These are phyloP conservation scores for Lagodon rhomboides DNA, from an alignment of 2,797 vertebrate genomes.

Conservation along the genomic window DNA sequence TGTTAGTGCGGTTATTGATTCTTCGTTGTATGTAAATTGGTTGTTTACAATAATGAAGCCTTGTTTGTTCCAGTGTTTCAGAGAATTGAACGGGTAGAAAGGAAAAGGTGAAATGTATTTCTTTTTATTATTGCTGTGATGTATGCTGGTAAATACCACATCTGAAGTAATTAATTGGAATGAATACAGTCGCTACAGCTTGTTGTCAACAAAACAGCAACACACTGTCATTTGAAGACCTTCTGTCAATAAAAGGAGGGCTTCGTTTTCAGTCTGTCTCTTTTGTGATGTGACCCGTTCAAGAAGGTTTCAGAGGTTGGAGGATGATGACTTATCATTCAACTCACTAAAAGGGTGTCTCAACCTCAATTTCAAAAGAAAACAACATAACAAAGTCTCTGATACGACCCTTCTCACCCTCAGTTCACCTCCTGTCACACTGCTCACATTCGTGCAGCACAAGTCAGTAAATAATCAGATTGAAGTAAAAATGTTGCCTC, in stretches of 20 bases:
- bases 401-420: too few relatives aligned
- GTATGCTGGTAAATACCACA: neutral
- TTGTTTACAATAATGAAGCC: neutral
- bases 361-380: conserved; percentile 10
- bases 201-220: conserved; percentile 28
- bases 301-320: conserved; percentile 3
- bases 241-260: conserved; percentile 50
- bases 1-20: conserved; percentile 1
- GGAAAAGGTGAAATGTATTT: neutral
- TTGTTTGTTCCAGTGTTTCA: conserved; percentile 21
- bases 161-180: neutral
- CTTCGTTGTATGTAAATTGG: neutral
- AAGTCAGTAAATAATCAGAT: conserved; percentile 17
- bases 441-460: conserved; percentile 12
- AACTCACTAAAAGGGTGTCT: neutral
- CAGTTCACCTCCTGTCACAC: conserved; percentile 1
- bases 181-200: neutral
- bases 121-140: neutral
- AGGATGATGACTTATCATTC: conserved; percentile 14
- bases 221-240: conserved; percentile 4
- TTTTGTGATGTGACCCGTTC: conserved; percentile 43
- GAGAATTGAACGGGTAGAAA: neutral
- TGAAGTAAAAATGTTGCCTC: conserved; percentile 3
- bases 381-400: neutral
- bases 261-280: conserved; percentile 14